Evolutionary conservation across 1,140 invertebrate genomes (phyloP).

Genomic region (Ericerus pela): DNA sequence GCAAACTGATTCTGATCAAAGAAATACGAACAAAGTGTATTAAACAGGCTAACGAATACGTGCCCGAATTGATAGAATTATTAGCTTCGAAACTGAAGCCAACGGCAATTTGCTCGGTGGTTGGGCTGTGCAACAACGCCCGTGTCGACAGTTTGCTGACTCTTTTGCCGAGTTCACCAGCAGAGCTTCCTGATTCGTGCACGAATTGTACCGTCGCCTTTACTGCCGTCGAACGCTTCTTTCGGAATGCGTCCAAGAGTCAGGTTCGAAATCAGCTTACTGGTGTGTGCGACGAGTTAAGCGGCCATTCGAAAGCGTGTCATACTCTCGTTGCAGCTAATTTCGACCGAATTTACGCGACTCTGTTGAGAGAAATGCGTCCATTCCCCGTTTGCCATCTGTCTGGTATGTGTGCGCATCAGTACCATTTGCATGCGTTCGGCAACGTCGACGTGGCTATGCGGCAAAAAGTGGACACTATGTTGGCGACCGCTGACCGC

Average conservation of each 20-base stretch:
- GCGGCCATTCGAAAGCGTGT: conserved; percentile 61
- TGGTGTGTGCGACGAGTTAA: conserved; percentile 48
- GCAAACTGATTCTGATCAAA: conserved; percentile 64
- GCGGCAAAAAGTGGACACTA: background rate
- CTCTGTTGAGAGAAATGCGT: conserved; percentile 44
- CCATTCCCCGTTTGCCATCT: conserved; percentile 52
- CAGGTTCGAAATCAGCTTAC: conserved; percentile 23
- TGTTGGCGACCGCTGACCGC: conserved; percentile 30
- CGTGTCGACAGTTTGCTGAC: conserved; percentile 47
- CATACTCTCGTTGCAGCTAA: conserved; percentile 51
- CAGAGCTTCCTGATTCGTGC: too few species aligned
- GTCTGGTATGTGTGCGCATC: conserved; percentile 46
- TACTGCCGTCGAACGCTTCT: conserved; percentile 37
- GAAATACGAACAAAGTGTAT: conserved; percentile 59
- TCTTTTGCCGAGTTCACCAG: background rate
- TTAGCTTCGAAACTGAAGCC: conserved; percentile 39
- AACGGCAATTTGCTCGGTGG: conserved; percentile 60
- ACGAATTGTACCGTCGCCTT: conserved; percentile 40
- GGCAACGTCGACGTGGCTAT: conserved; percentile 7
- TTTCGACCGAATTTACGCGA: conserved; percentile 44
- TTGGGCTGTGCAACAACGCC: conserved; percentile 71
- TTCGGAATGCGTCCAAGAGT: conserved; percentile 37
- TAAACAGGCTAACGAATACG: conserved; percentile 66
- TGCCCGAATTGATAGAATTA: conserved; percentile 70
- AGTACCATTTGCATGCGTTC: conserved; percentile 14